phyloP scores from a whole-genome alignment of 2,113 vertebrate species.

The Eulemur macaco region DNA sequence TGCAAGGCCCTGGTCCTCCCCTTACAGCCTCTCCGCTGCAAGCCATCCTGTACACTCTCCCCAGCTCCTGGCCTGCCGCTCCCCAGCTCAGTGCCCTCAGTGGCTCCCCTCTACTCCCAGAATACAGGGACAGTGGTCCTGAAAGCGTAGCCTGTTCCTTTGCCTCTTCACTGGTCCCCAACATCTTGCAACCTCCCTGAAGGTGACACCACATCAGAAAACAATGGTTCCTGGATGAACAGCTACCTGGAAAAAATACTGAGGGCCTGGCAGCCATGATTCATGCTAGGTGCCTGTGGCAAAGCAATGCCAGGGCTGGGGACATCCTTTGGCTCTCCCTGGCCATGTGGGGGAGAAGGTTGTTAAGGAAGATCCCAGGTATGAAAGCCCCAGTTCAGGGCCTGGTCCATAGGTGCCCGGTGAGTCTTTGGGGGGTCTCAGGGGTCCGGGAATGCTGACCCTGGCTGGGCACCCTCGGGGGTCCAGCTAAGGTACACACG shows the following conservation, averaged over 20 bases:
- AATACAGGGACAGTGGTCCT: not conserved
- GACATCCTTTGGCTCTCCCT: not conserved
- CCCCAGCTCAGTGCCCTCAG: not conserved
- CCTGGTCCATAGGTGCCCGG: no score
- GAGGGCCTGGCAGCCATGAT: not conserved
- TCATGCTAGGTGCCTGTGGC: not conserved
- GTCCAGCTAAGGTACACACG: not conserved
- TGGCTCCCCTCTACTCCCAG: not conserved
- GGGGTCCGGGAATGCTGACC: not conserved
- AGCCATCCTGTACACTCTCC: no score
- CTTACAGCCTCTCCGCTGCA: no score
- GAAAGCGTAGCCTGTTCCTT: not conserved
- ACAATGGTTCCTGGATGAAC: not conserved
- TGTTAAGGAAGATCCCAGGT: not conserved
- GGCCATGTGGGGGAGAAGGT: not conserved
- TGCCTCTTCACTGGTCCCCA: not conserved
- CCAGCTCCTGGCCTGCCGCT: not conserved
- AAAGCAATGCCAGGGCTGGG: not conserved
- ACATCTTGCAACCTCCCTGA: not conserved
- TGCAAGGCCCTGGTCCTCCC: not conserved
- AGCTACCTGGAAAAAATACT: not conserved
- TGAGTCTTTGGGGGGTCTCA: not conserved
- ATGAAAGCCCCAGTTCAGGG: not conserved
- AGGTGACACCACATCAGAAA: not conserved
- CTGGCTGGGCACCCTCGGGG: not conserved